phyloP scores from a whole-genome alignment of 2,888 invertebrate genomes.

The Carcina quercana region DNA sequence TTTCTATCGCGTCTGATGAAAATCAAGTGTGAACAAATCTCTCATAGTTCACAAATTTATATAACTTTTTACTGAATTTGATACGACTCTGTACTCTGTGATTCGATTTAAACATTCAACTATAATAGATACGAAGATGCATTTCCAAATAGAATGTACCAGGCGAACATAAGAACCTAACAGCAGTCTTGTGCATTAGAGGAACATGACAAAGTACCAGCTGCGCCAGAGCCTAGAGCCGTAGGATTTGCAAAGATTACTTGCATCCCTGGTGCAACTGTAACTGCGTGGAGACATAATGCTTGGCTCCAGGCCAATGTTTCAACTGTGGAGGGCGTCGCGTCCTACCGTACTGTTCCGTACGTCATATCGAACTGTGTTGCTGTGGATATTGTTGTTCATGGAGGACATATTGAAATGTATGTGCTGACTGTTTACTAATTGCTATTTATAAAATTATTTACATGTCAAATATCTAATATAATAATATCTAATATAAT shows the following conservation, averaged over 20 bases:
- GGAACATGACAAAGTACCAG: too few species aligned
- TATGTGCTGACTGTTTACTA: background rate
- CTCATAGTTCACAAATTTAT: too few species aligned
- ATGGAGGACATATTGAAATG: background rate
- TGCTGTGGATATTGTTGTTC: background rate
- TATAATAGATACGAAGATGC: too few species aligned
- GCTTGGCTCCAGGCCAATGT: slow-evolving; percentile 53
- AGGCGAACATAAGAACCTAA: background rate
- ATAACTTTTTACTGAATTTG: background rate
- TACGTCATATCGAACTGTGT: slow-evolving; percentile 18
- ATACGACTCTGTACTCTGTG: background rate
- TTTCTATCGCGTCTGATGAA: too few species aligned
- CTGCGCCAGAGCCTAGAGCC: background rate
- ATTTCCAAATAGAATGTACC: background rate
- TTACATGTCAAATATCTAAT: background rate
- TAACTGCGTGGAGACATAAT: slow-evolving; percentile 53
- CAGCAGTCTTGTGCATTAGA: background rate
- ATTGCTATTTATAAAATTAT: slow-evolving; percentile 1
- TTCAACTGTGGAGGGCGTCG: slow-evolving; percentile 39
- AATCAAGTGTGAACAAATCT: too few species aligned
- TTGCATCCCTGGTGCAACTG: slow-evolving; percentile 39
- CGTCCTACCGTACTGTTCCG: too few species aligned
- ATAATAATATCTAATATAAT: too few species aligned
- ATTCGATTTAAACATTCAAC: background rate
- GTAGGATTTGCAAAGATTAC: slow-evolving; percentile 30